phyloP scores from a whole-genome alignment of 1,140 invertebrate genomes.

The Drosophila setifemur region DNA sequence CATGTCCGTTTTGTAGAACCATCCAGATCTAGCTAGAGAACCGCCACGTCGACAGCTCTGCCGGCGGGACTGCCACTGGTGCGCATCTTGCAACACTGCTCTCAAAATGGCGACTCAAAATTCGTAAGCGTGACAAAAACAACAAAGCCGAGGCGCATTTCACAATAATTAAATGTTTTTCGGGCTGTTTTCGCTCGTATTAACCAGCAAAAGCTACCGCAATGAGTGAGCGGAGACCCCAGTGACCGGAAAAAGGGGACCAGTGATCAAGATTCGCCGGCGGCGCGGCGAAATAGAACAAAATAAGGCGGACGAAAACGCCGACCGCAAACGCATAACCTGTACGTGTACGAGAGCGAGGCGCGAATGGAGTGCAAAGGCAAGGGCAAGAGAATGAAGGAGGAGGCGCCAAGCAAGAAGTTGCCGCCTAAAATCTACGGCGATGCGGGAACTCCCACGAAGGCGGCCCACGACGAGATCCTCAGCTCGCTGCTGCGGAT shows the following conservation, averaged over 20 bases:
- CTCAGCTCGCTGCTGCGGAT: slow-evolving; percentile 71
- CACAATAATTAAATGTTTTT: slow-evolving; percentile 78
- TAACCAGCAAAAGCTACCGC: slow-evolving; percentile 29
- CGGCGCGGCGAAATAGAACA: slow-evolving; percentile 34
- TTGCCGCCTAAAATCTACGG: slow-evolving; percentile 79
- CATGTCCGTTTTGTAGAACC: not conserved
- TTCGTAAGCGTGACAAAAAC: slow-evolving; percentile 77
- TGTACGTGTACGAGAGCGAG: slow-evolving; percentile 71
- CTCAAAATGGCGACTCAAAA: slow-evolving; percentile 73
- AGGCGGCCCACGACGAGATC: slow-evolving; percentile 77
- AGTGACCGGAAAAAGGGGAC: slow-evolving; percentile 30
- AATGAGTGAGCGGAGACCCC: slow-evolving; percentile 47
- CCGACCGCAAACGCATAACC: slow-evolving; percentile 79
- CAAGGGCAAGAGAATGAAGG: slow-evolving; percentile 74
- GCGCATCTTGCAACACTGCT: slow-evolving; percentile 61
- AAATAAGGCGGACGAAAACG: slow-evolving; percentile 48
- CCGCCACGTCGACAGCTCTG: not conserved
- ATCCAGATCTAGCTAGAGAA: not conserved
- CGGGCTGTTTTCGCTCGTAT: slow-evolving; percentile 11
- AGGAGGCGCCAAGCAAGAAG: slow-evolving; percentile 81
- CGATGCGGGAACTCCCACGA: slow-evolving; percentile 61
- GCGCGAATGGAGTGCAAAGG: slow-evolving; percentile 74
- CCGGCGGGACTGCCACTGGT: slow-evolving; percentile 16
- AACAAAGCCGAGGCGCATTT: slow-evolving; percentile 73
- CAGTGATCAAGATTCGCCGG: slow-evolving; percentile 39